Evolutionary conservation across 2,888 invertebrate species (phyloP), one percentile per base, ranked within the genome.

Genomic region (Mythimna vitellina): DNA sequence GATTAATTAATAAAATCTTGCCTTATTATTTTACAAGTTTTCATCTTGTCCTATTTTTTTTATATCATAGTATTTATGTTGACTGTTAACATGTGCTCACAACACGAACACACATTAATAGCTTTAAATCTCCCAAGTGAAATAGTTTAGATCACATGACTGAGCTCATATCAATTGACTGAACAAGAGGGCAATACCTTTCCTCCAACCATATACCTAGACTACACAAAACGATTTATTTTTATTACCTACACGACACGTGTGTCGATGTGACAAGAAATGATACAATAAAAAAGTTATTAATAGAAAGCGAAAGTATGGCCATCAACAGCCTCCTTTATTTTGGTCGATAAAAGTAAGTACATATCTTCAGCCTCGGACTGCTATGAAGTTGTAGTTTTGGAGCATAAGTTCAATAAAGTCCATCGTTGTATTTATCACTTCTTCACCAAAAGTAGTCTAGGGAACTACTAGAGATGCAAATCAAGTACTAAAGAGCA

Each of bases 1-100:
- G 83, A 87, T 88, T 88, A 78, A 87, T 83, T 89, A 94, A 94
- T 94, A 94, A 94, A 90, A 91, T 93, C 93, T 95, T 95, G 95
- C 95, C 95, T 95, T 94, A 94, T 92, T 93, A 91, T 92, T 91
- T 90, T 70, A 85, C 89, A 93, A 92, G 91, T 94, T 95, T 95
- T 92, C 92, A 91, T 94, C 89, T 90, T 88, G 90, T 90, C 93
- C 92, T 90, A 73, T 75, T 69, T 72, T 71, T 32, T 74, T 74
- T 54, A 46, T 66, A 56, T 76, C 57, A 29, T 77, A 70, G 54
- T 81, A 78, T 76, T 75, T 66, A 54, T 74, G 68, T 80, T 68
- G 53, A 65, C 73, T 67, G 35, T 51, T 63, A 61, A 70, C 63
- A 65, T 73, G 81, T 71, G 76, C 76, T 67, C 66, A 74, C 62